phyloP scores from a whole-genome alignment of 2,797 vertebrate species.

The Gambusia yucatana region DNA sequence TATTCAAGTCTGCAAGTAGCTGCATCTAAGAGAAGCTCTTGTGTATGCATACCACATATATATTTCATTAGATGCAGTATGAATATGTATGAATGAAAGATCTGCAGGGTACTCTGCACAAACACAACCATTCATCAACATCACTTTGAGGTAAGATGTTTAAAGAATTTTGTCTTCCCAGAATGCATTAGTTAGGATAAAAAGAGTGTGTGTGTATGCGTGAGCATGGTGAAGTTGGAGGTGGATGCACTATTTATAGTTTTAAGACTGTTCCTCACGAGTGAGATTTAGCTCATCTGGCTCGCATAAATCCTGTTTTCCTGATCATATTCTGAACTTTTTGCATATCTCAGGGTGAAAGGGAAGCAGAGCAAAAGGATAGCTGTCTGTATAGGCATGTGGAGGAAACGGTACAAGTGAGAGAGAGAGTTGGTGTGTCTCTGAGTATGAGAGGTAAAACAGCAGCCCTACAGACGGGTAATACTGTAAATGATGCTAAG shows the following conservation, averaged over 20 bases:
- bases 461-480: slow-evolving; percentile 33
- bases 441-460: slow-evolving; percentile 34
- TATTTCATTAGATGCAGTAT: slow-evolving; percentile 65
- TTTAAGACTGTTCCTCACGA: slow-evolving; percentile 27
- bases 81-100: slow-evolving; percentile 62
- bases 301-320: slow-evolving; percentile 54
- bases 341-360: slow-evolving; percentile 25
- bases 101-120: slow-evolving; percentile 48
- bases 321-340: slow-evolving; percentile 48
- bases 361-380: slow-evolving; percentile 11
- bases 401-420: slow-evolving; percentile 21
- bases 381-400: slow-evolving; percentile 22
- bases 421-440: slow-evolving; percentile 27
- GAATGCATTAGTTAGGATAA: slow-evolving; percentile 52
- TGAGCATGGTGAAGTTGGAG: slow-evolving; percentile 21
- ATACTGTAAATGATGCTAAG: slow-evolving; percentile 44
- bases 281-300: slow-evolving; percentile 45
- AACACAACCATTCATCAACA: slow-evolving; percentile 60
- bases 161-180: slow-evolving; percentile 46
- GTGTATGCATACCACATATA: slow-evolving; percentile 58
- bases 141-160: slow-evolving; percentile 54
- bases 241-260: slow-evolving; percentile 52
- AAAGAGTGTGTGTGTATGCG: neutral
- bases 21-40: slow-evolving; percentile 33
- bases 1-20: slow-evolving; percentile 40